phyloP scores from a whole-genome alignment of 2,113 vertebrate species.

The Microtus montanus region DNA sequence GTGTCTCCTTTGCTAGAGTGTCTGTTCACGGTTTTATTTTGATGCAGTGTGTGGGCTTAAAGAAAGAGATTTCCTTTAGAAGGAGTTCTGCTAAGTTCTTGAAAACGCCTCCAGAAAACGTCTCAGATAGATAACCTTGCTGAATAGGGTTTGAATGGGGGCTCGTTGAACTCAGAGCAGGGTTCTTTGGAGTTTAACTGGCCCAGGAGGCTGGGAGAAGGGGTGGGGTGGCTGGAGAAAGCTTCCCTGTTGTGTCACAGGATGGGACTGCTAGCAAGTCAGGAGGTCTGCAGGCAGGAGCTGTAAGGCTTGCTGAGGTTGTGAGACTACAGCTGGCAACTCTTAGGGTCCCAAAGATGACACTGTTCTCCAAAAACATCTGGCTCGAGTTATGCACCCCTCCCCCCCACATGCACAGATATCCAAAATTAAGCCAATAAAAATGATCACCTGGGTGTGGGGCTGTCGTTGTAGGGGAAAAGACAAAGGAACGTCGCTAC shows the following conservation, averaged over 20 bases:
- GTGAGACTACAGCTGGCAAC: conserved; percentile 75
- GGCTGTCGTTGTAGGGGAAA: conserved; percentile 59
- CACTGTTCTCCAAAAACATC: conserved; percentile 77
- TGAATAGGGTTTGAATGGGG: not conserved
- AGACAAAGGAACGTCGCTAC: conserved; percentile 35
- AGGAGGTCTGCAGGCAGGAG: conserved; percentile 78
- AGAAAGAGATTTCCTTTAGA: conserved; percentile 54
- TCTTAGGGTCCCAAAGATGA: conserved; percentile 66
- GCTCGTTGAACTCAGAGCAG: not conserved
- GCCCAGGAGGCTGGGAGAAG: not conserved
- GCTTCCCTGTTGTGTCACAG: conserved; percentile 54
- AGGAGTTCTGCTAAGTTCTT: conserved; percentile 48
- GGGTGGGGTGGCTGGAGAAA: conserved; percentile 11
- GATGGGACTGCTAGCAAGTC: conserved; percentile 59
- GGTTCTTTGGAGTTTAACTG: not conserved
- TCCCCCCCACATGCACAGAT: not conserved
- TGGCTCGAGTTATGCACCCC: conserved; percentile 80
- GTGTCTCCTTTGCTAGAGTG: conserved; percentile 41
- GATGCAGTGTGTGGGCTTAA: conserved; percentile 56
- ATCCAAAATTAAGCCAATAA: conserved; percentile 70
- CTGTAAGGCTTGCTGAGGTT: conserved; percentile 71
- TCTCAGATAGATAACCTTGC: not conserved
- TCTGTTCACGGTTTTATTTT: conserved; percentile 50
- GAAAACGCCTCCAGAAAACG: conserved; percentile 42
- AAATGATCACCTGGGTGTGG: conserved; percentile 73